phyloP scores from a whole-genome alignment of 2,113 vertebrate genomes.

The Heterotilapia buettikoferi region DNA sequence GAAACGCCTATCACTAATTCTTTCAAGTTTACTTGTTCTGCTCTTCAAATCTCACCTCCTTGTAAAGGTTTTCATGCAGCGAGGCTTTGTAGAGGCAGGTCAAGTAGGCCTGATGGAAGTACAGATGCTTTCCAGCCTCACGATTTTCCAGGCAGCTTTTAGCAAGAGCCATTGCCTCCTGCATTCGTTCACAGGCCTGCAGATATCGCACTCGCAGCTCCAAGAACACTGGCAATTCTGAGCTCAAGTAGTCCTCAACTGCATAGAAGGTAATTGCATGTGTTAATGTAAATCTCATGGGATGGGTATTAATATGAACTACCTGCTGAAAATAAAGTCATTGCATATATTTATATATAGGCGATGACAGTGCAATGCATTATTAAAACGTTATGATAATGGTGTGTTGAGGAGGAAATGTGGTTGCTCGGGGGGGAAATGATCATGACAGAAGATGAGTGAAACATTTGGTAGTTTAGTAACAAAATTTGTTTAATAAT shows the following conservation, averaged over 20 bases:
- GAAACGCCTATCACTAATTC: background rate
- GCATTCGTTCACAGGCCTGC: constrained; percentile 91
- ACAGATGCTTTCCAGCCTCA: constrained; percentile 85
- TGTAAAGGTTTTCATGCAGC: constrained; percentile 83
- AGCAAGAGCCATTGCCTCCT: constrained; percentile 90
- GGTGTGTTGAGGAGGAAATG: background rate
- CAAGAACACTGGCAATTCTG: constrained; percentile 91
- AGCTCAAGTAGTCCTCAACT: constrained; percentile 91
- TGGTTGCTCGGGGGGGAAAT: background rate
- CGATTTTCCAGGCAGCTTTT: constrained; percentile 90
- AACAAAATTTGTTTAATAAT: background rate
- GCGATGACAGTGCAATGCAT: background rate
- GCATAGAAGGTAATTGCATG: background rate
- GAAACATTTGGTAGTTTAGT: background rate
- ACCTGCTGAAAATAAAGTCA: background rate
- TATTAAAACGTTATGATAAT: background rate
- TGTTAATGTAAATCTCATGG: background rate
- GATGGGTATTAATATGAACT: background rate
- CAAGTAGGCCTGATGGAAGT: constrained; percentile 96
- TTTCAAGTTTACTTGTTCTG: background rate
- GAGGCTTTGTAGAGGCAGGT: constrained; percentile 91
- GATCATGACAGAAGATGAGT: background rate
- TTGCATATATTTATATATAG: background rate
- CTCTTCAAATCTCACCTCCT: constrained; percentile 74
- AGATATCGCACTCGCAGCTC: constrained; percentile 95